Percentiles rank a stretch among this genome's conserved stretches.
Conservation (phyloP, 1,140 invertebrate species). For the Halictus rubicundus region DNA sequence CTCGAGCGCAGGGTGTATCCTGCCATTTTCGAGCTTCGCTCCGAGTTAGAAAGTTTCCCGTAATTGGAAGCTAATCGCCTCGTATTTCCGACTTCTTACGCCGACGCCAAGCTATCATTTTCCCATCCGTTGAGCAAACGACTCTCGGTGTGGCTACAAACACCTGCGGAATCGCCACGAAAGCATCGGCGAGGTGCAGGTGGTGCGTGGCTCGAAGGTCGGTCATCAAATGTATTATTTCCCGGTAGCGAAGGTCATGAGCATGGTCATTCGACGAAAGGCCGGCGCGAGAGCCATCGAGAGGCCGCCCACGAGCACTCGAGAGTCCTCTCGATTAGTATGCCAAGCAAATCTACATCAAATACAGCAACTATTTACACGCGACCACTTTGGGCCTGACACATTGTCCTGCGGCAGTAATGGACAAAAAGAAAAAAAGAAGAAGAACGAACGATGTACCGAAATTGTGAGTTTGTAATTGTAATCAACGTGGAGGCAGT, state of each 20-base stretch:
- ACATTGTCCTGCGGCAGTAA: background rate
- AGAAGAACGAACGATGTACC: background rate
- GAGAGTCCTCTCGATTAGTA: background rate
- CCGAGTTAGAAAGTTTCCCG: too few relatives aligned
- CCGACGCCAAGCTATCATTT: too few relatives aligned
- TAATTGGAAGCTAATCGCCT: too few relatives aligned
- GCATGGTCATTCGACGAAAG: background rate
- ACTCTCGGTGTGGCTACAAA: too few relatives aligned
- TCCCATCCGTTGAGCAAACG: too few relatives aligned
- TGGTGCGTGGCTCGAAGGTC: background rate
- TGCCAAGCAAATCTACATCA: background rate
- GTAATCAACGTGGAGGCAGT: too few relatives aligned
- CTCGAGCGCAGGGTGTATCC: too few relatives aligned
- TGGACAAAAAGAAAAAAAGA: too few relatives aligned
- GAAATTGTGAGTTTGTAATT: too few relatives aligned
- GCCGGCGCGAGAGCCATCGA: background rate
- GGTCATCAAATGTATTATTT: background rate
- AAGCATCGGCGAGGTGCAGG: background rate
- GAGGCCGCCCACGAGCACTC: background rate
- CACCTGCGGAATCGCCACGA: background rate
- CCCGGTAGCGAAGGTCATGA: conserved; percentile 1
- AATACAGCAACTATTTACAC: background rate
- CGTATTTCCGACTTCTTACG: too few relatives aligned
- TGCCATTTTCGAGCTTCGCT: too few relatives aligned
- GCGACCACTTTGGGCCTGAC: background rate